These are phyloP conservation scores for Sebastes paucispinis DNA, from an alignment of 2,797 vertebrate species.

Conservation along the genomic window DNA sequence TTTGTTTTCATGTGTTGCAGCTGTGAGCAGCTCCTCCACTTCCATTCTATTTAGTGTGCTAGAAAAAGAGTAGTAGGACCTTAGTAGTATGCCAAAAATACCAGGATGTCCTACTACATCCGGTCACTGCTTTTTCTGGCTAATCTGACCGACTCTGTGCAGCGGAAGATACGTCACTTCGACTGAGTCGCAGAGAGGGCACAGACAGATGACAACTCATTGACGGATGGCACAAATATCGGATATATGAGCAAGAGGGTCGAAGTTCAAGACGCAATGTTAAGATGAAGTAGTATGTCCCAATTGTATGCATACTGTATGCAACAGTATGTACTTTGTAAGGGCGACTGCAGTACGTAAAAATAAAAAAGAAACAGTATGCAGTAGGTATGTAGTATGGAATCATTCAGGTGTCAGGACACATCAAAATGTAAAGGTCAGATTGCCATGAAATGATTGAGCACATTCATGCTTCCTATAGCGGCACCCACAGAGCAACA, in stretches of 20 bases:
- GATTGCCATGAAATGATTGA: too few relatives aligned
- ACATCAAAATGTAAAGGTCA: too few relatives aligned
- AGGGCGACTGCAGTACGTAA: not conserved
- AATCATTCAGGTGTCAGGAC: not conserved
- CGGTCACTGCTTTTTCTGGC: not conserved
- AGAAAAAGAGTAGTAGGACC: too few relatives aligned
- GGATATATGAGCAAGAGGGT: not conserved
- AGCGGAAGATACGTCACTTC: not conserved
- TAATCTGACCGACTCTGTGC: fast-evolving
- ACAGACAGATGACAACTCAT: not conserved
- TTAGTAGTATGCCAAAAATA: not conserved
- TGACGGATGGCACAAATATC: fast-evolving
- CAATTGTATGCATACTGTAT: too few relatives aligned
- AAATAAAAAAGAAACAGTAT: too few relatives aligned
- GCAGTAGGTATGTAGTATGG: not conserved
- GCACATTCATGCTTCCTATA: too few relatives aligned
- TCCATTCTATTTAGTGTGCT: fast-evolving
- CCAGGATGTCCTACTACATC: not conserved
- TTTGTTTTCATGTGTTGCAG: not conserved
- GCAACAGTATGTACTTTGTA: not conserved
- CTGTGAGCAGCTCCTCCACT: not conserved
- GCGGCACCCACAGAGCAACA: not conserved
- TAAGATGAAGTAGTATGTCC: fast-evolving
- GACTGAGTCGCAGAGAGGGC: not conserved
- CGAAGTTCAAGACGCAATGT: not conserved